These are phyloP conservation scores for Frankliniella fusca DNA, from an alignment of 2,888 invertebrate genomes.

Conservation along the genomic window DNA sequence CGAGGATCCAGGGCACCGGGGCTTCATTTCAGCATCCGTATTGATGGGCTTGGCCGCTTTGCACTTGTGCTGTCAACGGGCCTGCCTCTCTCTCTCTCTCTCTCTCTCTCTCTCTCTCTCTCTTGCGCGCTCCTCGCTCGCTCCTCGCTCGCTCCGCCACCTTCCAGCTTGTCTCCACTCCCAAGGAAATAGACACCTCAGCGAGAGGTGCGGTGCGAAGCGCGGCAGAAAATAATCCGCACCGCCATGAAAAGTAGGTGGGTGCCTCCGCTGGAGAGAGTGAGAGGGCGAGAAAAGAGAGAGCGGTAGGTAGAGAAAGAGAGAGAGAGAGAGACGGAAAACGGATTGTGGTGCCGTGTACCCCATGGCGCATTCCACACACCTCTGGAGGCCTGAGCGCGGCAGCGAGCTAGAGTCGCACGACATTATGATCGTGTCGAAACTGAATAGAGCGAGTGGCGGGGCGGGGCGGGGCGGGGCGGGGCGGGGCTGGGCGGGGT, in stretches of 20 bases:
- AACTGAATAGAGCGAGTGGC: neutral
- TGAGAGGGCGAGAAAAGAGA: neutral
- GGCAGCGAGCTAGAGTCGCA: neutral
- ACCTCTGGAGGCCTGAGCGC: neutral
- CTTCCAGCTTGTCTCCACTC: neutral
- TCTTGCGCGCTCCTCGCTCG: neutral
- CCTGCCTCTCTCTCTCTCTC: neutral
- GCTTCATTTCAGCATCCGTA: conserved; percentile 21
- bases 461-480: neutral
- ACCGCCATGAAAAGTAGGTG: neutral
- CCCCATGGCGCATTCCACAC: neutral
- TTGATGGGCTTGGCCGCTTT: conserved; percentile 17
- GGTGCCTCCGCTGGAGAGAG: neutral
- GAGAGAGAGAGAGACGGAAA: neutral
- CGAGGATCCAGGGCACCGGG: neutral
- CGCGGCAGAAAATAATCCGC: conserved; percentile 1
- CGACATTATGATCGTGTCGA: neutral
- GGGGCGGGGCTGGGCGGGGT: neutral
- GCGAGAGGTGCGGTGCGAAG: neutral
- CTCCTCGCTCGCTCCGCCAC: neutral
- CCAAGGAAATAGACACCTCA: conserved; percentile 8
- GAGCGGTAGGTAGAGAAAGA: neutral
- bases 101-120: neutral
- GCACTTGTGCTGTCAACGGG: conserved; percentile 4
- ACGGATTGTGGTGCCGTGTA: neutral